These are phyloP conservation scores for Drosophila athabasca DNA, from an alignment of 1,140 invertebrate species.

Conservation along the genomic window DNA sequence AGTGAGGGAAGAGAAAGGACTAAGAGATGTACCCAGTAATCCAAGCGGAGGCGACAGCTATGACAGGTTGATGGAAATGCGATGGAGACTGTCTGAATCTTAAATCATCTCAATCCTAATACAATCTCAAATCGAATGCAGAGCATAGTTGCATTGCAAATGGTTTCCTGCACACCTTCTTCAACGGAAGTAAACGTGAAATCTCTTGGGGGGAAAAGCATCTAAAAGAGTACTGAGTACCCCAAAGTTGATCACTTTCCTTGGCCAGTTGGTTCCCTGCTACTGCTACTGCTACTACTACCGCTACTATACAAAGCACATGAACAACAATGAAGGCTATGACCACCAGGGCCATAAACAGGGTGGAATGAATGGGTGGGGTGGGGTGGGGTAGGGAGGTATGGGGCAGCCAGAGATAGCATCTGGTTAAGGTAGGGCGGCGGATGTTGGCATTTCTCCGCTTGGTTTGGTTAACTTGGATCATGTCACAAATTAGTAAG, in stretches of 20 bases:
- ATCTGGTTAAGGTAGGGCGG: conserved; percentile 43
- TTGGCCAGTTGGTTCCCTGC: not conserved
- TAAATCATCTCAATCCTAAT: too few species aligned
- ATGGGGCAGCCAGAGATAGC: conserved; percentile 8
- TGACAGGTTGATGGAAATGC: too few species aligned
- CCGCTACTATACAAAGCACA: conserved; percentile 37
- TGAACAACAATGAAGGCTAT: conserved; percentile 35
- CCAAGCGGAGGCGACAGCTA: not conserved
- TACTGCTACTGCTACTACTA: conserved; percentile 15
- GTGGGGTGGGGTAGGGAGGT: conserved; percentile 1
- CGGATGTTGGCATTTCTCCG: conserved; percentile 42
- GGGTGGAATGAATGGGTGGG: not conserved
- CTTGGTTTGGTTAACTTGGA: conserved; percentile 69
- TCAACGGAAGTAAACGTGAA: too few species aligned
- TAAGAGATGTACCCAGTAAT: conserved; percentile 38
- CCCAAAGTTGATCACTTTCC: not conserved
- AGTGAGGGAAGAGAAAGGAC: conserved; percentile 22
- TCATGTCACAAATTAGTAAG: conserved; percentile 81
- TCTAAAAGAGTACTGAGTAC: conserved; percentile 2
- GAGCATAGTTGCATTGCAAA: too few species aligned
- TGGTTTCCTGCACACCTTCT: too few species aligned
- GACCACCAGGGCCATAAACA: conserved; percentile 27
- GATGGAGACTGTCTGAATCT: too few species aligned
- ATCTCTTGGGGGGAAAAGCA: too few species aligned
- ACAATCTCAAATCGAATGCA: too few species aligned